Evolutionary conservation across 2,888 invertebrate genomes (phyloP).

Genomic region (Ornithoptera priamus): DNA sequence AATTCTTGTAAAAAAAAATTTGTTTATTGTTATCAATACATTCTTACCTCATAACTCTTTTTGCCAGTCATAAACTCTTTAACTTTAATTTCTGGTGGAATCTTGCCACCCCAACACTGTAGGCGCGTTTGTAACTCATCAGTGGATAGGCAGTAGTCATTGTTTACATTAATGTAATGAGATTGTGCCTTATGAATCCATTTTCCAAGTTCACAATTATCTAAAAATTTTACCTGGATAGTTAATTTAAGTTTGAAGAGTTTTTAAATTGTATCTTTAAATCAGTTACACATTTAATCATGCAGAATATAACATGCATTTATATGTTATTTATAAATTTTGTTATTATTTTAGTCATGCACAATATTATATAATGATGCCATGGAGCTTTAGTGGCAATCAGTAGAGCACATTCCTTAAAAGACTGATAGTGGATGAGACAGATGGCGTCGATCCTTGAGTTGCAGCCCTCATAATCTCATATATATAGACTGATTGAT

Average conservation of each 20-base stretch:
- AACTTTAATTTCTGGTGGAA: slow-evolving; percentile 63
- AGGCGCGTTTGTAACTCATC: slow-evolving; percentile 62
- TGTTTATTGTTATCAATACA: neutral
- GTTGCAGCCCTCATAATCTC: too few species aligned
- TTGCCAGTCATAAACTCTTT: slow-evolving; percentile 89
- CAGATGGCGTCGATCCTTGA: too few species aligned
- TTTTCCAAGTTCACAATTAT: slow-evolving; percentile 43
- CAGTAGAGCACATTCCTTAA: too few species aligned
- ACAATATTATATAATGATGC: too few species aligned
- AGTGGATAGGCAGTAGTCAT: slow-evolving; percentile 66
- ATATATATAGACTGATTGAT: too few species aligned
- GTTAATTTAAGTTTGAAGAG: too few species aligned
- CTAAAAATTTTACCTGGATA: slow-evolving; percentile 37
- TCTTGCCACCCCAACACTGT: slow-evolving; percentile 51
- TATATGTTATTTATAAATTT: too few species aligned
- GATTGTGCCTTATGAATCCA: slow-evolving; percentile 54
- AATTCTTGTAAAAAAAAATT: too few species aligned
- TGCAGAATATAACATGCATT: neutral
- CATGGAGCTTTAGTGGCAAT: too few species aligned
- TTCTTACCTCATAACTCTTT: slow-evolving; percentile 87
- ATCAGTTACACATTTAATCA: neutral
- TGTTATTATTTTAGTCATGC: too few species aligned
- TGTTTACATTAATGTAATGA: slow-evolving; percentile 52
- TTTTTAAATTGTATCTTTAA: neutral
- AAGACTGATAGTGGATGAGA: too few species aligned